A percentile compares a stretch with the other conserved stretches of the same genome.
Conservation (phyloP, 2,888 invertebrate genomes). For the Alcis repandata region DNA sequence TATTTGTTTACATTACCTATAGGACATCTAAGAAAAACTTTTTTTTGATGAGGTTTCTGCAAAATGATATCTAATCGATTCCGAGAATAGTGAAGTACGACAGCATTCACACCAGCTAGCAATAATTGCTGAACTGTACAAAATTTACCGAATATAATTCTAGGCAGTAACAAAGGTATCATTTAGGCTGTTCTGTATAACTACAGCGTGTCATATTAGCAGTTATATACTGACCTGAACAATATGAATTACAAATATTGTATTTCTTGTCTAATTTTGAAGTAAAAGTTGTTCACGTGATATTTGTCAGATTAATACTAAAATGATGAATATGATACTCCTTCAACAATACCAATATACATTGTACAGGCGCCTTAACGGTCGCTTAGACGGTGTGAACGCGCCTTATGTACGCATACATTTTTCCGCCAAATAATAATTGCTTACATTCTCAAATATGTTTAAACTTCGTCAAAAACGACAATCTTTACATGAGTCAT, state of each 20-base stretch:
- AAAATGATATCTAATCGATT: neutral
- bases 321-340: too few relatives aligned
- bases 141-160: too few relatives aligned
- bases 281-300: neutral
- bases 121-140: neutral
- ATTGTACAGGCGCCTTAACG: neutral
- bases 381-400: neutral
- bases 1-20: constrained; percentile 4
- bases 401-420: neutral
- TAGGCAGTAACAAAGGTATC: too few relatives aligned
- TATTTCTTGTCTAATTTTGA: too few relatives aligned
- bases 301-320: neutral
- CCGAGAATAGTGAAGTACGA: neutral
- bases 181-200: too few relatives aligned
- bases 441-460: constrained; percentile 4
- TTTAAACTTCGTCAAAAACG: constrained; percentile 18
- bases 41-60: neutral
- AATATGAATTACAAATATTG: too few relatives aligned
- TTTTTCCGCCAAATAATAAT: neutral
- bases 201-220: too few relatives aligned
- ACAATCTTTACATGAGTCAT: constrained; percentile 27
- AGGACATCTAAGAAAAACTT: neutral
- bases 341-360: too few relatives aligned
- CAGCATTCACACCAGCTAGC: neutral
- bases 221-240: too few relatives aligned